These are phyloP conservation scores for Sycobia sp. DNA, from an alignment of 1,140 invertebrate species.

Conservation along the genomic window DNA sequence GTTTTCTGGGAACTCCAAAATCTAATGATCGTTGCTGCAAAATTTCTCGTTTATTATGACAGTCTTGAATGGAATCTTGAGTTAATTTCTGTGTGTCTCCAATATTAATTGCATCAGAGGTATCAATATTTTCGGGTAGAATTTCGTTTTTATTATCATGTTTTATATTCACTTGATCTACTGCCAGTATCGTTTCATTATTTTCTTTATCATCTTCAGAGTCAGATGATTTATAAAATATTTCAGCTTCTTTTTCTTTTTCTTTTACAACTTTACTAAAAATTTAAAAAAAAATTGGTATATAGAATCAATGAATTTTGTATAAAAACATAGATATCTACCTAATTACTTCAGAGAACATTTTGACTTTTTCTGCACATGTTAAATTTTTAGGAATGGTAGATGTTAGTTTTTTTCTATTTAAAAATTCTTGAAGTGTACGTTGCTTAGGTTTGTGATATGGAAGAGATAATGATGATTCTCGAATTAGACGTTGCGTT, in stretches of 20 bases:
- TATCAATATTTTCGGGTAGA: conserved; percentile 1
- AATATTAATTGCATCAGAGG: conserved; percentile 5
- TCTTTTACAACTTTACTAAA: conserved; percentile 50
- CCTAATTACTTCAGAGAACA: conserved; percentile 51
- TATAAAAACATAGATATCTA: conserved; percentile 32
- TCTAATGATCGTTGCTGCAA: conserved; percentile 18
- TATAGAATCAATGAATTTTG: background rate
- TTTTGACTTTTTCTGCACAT: conserved; percentile 52
- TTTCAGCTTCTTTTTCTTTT: conserved; percentile 56
- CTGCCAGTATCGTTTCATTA: conserved; percentile 10
- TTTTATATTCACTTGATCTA: conserved; percentile 22
- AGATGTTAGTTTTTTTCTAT: conserved; percentile 47
- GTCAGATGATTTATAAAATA: conserved; percentile 56
- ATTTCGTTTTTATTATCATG: conserved; percentile 20
- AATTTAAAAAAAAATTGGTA: background rate
- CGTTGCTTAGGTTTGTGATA: conserved; percentile 79
- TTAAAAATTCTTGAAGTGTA: conserved; percentile 74
- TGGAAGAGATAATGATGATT: conserved; percentile 72
- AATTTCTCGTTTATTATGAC: conserved; percentile 38
- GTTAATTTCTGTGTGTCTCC: conserved; percentile 36
- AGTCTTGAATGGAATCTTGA: conserved; percentile 25
- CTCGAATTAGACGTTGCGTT: conserved; percentile 71
- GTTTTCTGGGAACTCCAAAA: conserved; percentile 37
- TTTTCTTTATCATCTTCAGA: conserved; percentile 48
- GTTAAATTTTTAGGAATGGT: conserved; percentile 47